phyloP scores from a whole-genome alignment of 2,113 vertebrate species.

The Dipodomys ordii region DNA sequence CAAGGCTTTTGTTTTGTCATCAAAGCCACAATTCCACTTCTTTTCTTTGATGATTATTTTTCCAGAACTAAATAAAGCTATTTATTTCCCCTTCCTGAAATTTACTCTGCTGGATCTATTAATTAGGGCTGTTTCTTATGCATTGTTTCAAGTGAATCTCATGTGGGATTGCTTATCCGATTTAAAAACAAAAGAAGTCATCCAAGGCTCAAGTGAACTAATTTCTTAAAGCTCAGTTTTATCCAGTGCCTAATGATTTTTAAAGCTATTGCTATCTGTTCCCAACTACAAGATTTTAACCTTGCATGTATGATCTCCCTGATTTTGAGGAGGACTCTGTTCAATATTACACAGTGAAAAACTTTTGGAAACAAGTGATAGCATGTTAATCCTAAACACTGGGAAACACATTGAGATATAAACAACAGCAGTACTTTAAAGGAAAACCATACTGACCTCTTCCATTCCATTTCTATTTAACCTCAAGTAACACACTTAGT shows the following conservation, averaged over 20 bases:
- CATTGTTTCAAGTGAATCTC: background rate
- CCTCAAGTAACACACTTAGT: background rate
- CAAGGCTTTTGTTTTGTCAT: too few species aligned
- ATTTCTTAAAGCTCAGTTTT: background rate
- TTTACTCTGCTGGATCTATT: fast-evolving
- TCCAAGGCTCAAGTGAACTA: background rate
- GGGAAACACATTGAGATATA: background rate
- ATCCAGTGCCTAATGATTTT: background rate
- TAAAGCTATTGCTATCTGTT: background rate
- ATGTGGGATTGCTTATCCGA: background rate
- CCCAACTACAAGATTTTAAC: background rate
- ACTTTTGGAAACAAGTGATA: fast-evolving
- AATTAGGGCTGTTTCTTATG: background rate
- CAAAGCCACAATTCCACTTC: too few species aligned
- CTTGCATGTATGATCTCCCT: background rate
- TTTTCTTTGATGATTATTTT: background rate
- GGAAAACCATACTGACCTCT: background rate
- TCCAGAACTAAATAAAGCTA: background rate
- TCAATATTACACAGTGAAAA: background rate
- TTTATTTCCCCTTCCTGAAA: background rate
- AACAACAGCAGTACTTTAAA: background rate
- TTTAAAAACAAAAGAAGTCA: background rate
- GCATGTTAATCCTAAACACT: background rate
- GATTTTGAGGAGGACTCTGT: background rate
- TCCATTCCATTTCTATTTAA: fast-evolving